A percentile compares a stretch with the other conserved stretches of the same genome.
phyloP scores from a whole-genome alignment of 2,888 invertebrate species.

The Cynaeus angustus region DNA sequence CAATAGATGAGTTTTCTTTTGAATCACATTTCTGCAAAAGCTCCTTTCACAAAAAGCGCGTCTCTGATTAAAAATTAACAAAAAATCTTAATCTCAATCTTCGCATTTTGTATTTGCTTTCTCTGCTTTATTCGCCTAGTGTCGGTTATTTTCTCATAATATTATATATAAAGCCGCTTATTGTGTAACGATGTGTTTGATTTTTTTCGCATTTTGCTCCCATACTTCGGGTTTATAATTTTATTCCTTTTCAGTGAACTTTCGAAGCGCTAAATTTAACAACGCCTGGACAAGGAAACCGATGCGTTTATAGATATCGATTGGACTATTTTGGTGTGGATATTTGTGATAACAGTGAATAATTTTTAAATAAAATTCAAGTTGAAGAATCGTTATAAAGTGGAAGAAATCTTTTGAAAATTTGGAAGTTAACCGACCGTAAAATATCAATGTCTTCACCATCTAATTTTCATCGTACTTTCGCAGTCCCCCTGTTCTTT shows the following conservation, averaged over 20 bases:
- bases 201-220: slow-evolving; percentile 16
- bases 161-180: slow-evolving; percentile 24
- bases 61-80: slow-evolving; percentile 13
- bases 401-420: no score
- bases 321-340: no score
- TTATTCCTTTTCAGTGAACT: slow-evolving; percentile 13
- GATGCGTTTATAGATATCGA: not conserved
- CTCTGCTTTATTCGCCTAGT: slow-evolving; percentile 7
- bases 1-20: no score
- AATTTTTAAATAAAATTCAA: no score
- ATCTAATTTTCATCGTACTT: no score
- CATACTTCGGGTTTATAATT: slow-evolving; percentile 15
- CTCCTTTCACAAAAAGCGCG: not conserved
- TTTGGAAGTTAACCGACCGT: no score
- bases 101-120: not conserved
- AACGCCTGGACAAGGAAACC: no score
- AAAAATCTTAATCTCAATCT: slow-evolving; percentile 6
- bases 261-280: slow-evolving; percentile 2
- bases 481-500: no score
- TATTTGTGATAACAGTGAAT: no score
- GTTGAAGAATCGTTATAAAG: no score
- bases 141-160: slow-evolving; percentile 24
- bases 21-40: not conserved
- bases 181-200: slow-evolving; percentile 23
- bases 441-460: no score